A percentile compares a stretch with the other conserved stretches of the same genome.
Evolutionary conservation across 2,888 invertebrate genomes (phyloP).

Genomic region (Conistra vaccinii): DNA sequence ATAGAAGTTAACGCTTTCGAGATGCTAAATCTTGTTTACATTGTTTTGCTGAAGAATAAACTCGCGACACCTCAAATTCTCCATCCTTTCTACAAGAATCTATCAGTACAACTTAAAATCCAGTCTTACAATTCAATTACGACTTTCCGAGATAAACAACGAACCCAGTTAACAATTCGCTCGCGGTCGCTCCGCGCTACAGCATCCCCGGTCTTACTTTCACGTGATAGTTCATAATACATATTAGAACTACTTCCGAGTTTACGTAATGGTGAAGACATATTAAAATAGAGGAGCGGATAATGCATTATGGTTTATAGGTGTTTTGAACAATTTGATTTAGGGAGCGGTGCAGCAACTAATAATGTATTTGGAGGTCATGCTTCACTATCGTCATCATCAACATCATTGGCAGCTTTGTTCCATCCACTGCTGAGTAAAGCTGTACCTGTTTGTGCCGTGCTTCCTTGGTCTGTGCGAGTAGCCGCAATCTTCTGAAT

Average conservation of each 20-base stretch:
- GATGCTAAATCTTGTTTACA: not conserved
- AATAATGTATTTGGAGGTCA: not conserved
- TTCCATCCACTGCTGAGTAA: not conserved
- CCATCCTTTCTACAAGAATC: not conserved
- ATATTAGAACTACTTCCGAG: constrained; percentile 73
- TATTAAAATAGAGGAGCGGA: constrained; percentile 20
- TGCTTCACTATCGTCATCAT: not conserved
- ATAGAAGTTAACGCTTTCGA: not conserved
- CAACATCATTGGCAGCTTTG: not conserved
- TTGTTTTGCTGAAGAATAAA: not conserved
- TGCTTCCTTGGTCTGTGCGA: not conserved
- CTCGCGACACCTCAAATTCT: not conserved
- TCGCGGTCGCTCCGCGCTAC: constrained; percentile 6
- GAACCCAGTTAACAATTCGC: constrained; percentile 13
- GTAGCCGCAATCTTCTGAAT: not conserved
- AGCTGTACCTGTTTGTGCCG: not conserved
- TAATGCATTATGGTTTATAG: too few species aligned
- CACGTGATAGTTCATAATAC: constrained; percentile 75
- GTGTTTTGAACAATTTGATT: not conserved
- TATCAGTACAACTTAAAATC: not conserved
- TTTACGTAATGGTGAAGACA: constrained; percentile 48
- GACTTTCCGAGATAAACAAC: constrained; percentile 18
- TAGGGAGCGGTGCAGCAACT: not conserved
- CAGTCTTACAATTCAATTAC: constrained; percentile 25
- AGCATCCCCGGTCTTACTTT: constrained; percentile 55